Conservation (phyloP, 2,888 invertebrate species). For the Atethmia centrago region DNA sequence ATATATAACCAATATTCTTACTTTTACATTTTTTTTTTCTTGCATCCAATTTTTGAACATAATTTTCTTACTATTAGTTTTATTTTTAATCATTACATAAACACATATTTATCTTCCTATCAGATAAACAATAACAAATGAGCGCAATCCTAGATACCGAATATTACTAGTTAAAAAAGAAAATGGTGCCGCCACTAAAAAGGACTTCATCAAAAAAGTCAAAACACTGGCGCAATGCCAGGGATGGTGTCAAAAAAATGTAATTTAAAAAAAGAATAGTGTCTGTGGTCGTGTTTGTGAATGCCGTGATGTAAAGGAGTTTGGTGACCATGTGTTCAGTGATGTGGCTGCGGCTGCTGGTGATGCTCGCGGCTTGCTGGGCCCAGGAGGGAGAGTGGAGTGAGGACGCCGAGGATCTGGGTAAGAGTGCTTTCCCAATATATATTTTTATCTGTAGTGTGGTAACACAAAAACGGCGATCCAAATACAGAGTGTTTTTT, state of each 20-base stretch:
- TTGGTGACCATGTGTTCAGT: slow-evolving; percentile 82
- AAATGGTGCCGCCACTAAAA: slow-evolving; percentile 47
- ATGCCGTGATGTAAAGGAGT: slow-evolving; percentile 74
- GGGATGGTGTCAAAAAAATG: slow-evolving; percentile 56
- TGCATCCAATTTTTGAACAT: too few species aligned
- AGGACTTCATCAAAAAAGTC: slow-evolving; percentile 33
- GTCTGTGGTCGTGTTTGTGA: slow-evolving; percentile 62
- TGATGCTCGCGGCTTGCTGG: slow-evolving; percentile 87
- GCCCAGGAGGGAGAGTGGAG: slow-evolving; percentile 89
- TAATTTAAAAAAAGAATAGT: slow-evolving; percentile 49
- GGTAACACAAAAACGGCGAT: background rate
- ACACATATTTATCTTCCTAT: background rate
- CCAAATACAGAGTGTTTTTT: too few species aligned
- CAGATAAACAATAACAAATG: slow-evolving; percentile 4
- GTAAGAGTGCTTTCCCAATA: slow-evolving; percentile 70
- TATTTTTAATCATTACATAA: background rate
- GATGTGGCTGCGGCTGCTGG: slow-evolving; percentile 84
- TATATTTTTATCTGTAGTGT: background rate
- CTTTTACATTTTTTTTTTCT: too few species aligned
- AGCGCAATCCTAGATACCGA: background rate
- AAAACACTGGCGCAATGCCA: slow-evolving; percentile 50
- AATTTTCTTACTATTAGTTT: background rate
- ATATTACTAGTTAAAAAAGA: slow-evolving; percentile 27
- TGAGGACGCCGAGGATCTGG: slow-evolving; percentile 87
- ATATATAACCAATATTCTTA: background rate